These are phyloP conservation scores for Mechanitis mazaeus DNA, from an alignment of 2,888 invertebrate species.

Conservation along the genomic window DNA sequence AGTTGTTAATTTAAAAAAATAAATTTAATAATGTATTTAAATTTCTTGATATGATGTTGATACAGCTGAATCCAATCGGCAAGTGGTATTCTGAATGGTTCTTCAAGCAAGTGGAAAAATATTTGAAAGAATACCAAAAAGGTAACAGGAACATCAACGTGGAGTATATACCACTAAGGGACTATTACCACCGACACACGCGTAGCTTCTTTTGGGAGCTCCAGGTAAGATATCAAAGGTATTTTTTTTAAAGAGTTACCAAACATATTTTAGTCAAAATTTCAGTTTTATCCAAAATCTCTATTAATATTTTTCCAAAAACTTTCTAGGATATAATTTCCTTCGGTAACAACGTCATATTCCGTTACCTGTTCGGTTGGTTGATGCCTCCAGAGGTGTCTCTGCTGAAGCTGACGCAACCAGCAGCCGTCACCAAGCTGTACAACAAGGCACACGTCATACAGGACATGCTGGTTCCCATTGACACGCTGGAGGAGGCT, in stretches of 20 bases:
- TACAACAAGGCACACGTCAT: slow-evolving; percentile 87
- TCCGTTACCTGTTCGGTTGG: slow-evolving; percentile 87
- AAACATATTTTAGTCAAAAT: no score
- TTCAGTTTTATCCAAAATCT: no score
- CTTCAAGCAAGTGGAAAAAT: slow-evolving; percentile 83
- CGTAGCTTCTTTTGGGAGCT: slow-evolving; percentile 90
- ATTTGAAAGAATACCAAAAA: slow-evolving; percentile 45
- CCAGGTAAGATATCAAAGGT: slow-evolving; percentile 68
- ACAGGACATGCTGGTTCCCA: slow-evolving; percentile 88
- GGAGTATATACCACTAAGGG: slow-evolving; percentile 86
- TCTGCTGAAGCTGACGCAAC: slow-evolving; percentile 86
- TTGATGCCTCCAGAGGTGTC: slow-evolving; percentile 89
- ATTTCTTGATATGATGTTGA: neutral
- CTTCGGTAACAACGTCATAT: slow-evolving; percentile 85
- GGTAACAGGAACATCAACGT: slow-evolving; percentile 45
- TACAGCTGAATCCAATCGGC: slow-evolving; percentile 83
- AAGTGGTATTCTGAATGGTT: slow-evolving; percentile 91
- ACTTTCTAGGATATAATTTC: slow-evolving; percentile 84
- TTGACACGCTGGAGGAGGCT: slow-evolving; percentile 76
- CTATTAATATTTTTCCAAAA: neutral
- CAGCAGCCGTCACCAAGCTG: slow-evolving; percentile 80
- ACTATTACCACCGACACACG: slow-evolving; percentile 90
- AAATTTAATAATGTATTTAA: no score
- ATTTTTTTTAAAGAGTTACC: no score
- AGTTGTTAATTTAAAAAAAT: no score